A percentile compares a stretch with the other conserved stretches of the same genome.
These are phyloP conservation scores for Bryconaethiops microstoma DNA, from an alignment of 2,797 vertebrate species.

Conservation along the genomic window DNA sequence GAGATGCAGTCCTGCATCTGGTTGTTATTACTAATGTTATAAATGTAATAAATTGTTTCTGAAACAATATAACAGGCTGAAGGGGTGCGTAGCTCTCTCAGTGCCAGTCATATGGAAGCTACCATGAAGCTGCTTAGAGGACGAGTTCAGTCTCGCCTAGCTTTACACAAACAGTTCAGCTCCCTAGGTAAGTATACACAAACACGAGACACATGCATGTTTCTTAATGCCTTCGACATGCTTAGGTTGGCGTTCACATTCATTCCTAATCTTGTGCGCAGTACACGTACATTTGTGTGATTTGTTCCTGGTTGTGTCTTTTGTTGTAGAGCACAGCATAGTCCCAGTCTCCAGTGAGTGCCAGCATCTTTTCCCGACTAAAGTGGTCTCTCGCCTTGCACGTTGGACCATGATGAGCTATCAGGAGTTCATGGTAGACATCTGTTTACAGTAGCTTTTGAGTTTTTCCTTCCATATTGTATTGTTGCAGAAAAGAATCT, in stretches of 20 bases:
- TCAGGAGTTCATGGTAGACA: conserved; percentile 86
- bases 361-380: conserved; percentile 92
- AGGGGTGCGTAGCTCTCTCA: conserved; percentile 84
- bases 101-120: conserved; percentile 95
- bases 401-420: conserved; percentile 86
- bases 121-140: conserved; percentile 91
- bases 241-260: not conserved
- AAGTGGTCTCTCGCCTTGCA: conserved; percentile 89
- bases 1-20: not conserved
- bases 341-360: conserved; percentile 91
- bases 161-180: conserved; percentile 93
- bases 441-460: not conserved
- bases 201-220: not conserved
- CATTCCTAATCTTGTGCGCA: not conserved
- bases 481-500: not conserved
- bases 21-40: not conserved
- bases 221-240: no score
- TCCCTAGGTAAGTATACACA: conserved; percentile 82
- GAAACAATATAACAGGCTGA: conserved; percentile 62
- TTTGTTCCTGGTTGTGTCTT: not conserved
- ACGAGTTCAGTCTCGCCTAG: conserved; percentile 89
- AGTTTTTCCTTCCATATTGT: not conserved
- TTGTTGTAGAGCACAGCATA: conserved; percentile 87
- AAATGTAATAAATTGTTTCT: not conserved
- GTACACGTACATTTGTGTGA: no score